Conservation (phyloP, 2,113 vertebrate species). For the Gasterosteus aculeatus region DNA sequence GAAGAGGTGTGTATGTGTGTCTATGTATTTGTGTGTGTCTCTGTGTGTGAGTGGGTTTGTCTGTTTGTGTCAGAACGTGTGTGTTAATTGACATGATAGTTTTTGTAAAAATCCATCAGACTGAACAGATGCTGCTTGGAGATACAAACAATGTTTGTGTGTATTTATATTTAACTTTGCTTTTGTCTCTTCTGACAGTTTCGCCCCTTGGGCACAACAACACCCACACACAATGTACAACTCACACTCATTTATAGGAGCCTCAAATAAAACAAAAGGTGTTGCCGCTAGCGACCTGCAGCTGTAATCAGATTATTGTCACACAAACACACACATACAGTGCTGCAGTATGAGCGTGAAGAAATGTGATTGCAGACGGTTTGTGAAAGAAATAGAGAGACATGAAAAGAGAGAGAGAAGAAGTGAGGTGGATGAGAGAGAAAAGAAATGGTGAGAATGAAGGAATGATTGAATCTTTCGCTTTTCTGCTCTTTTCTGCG, state of each 20-base stretch:
- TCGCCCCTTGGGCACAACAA: constrained; percentile 9
- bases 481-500: constrained; percentile 3
- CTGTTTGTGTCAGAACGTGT: constrained; percentile 19
- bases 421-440: background rate
- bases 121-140: constrained; percentile 53
- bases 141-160: constrained; percentile 47
- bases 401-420: constrained; percentile 19
- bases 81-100: constrained; percentile 62
- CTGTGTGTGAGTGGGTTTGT: background rate
- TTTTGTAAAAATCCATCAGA: constrained; percentile 44
- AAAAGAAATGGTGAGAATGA: background rate
- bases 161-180: constrained; percentile 60
- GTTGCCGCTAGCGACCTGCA: constrained; percentile 54
- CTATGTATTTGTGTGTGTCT: constrained; percentile 2
- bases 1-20: background rate
- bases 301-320: constrained; percentile 73
- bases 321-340: constrained; percentile 39
- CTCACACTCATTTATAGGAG: constrained; percentile 16
- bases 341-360: constrained; percentile 33
- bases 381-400: constrained; percentile 32
- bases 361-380: constrained; percentile 63
- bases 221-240: constrained; percentile 4
- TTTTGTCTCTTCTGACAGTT: constrained; percentile 50
- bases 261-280: constrained; percentile 61
- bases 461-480: background rate